Percentiles rank a stretch among this genome's conserved stretches.
phyloP scores from a whole-genome alignment of 2,113 vertebrate genomes.

The Nesospiza acunhae region DNA sequence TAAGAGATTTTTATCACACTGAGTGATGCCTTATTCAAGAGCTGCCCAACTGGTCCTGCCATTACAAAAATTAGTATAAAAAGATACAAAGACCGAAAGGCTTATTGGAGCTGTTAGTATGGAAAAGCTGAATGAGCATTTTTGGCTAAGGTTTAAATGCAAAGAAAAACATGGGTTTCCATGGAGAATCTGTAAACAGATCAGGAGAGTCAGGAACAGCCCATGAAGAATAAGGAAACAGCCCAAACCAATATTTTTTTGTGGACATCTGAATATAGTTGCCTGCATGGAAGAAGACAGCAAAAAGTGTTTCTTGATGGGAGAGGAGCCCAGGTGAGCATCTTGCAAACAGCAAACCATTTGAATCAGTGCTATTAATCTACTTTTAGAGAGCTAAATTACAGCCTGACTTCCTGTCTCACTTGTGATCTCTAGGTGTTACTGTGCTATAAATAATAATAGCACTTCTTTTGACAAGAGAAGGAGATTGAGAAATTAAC shows the following conservation, averaged over 20 bases:
- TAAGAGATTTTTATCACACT: background rate
- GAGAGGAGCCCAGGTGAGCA: background rate
- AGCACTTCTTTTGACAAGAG: background rate
- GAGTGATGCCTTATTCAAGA: background rate
- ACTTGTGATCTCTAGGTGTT: background rate
- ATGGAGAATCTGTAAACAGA: background rate
- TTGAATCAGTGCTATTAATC: background rate
- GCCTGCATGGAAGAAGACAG: background rate
- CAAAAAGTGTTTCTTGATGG: background rate
- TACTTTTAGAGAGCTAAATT: background rate
- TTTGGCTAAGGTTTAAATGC: background rate
- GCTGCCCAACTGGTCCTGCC: background rate
- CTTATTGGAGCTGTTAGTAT: background rate
- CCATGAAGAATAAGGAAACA: background rate
- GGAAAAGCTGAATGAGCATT: background rate
- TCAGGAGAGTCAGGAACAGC: too few relatives aligned
- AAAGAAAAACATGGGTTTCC: background rate
- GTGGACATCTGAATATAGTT: background rate
- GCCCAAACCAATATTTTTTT: background rate
- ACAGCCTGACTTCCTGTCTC: background rate
- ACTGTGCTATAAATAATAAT: conserved; percentile 15
- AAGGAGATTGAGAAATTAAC: background rate
- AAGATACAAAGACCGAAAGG: background rate
- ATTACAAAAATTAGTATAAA: background rate
- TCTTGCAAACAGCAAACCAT: background rate